These are phyloP conservation scores for Drosophila koepferae DNA, from an alignment of 2,888 invertebrate genomes.

Conservation along the genomic window DNA sequence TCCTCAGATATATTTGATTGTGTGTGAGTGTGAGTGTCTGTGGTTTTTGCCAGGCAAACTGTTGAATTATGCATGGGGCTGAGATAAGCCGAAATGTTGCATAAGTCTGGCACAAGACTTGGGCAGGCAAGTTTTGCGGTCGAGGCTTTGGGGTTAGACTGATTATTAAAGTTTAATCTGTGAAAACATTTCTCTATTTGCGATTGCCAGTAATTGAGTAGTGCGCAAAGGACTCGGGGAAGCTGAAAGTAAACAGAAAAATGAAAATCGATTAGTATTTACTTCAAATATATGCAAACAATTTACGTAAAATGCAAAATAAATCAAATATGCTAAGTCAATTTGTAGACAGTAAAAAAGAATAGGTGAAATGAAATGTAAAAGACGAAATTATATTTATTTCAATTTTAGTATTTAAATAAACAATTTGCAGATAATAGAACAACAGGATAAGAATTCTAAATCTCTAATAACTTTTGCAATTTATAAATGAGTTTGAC, in stretches of 20 bases:
- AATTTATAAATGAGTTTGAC: not conserved
- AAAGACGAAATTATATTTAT: not conserved
- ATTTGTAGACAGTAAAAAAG: no score
- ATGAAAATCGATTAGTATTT: not conserved
- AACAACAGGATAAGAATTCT: not conserved
- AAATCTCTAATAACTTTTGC: no score
- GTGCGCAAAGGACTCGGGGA: not conserved
- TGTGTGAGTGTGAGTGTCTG: conserved; percentile 16
- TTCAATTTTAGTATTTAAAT: not conserved
- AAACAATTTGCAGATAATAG: not conserved
- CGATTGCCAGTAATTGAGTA: conserved; percentile 10
- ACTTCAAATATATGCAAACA: not conserved
- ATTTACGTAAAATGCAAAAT: not conserved
- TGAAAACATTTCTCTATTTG: conserved; percentile 38
- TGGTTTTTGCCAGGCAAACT: conserved; percentile 48
- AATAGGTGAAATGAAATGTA: not conserved
- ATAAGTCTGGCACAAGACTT: conserved; percentile 28
- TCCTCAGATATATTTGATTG: conserved; percentile 15
- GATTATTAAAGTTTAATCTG: conserved; percentile 64
- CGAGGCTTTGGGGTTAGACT: conserved; percentile 16
- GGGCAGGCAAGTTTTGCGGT: conserved; percentile 11
- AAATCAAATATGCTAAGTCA: not conserved
- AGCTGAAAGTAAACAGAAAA: not conserved
- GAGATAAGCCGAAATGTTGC: conserved; percentile 67
- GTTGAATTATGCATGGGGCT: conserved; percentile 67